phyloP scores from a whole-genome alignment of 2,113 vertebrate genomes.

The Gymnobelideus leadbeateri region DNA sequence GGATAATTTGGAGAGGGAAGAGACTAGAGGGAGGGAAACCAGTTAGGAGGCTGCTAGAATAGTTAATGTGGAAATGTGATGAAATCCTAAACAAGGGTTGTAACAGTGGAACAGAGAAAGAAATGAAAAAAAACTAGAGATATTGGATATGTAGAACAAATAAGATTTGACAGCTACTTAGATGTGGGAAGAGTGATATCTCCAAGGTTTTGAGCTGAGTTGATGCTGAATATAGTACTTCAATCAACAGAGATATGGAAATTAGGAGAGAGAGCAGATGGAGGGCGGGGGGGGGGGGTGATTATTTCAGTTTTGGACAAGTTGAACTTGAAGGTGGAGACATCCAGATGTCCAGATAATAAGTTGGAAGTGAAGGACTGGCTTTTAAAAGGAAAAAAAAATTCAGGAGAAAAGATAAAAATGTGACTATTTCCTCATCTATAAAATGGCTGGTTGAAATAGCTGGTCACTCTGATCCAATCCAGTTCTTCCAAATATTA shows the following conservation, averaged over 20 bases:
- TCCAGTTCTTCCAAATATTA: not conserved
- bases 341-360: not conserved
- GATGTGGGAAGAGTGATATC: not conserved
- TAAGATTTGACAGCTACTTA: not conserved
- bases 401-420: not conserved
- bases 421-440: not conserved
- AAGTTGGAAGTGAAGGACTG: not conserved
- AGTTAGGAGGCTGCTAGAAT: not conserved
- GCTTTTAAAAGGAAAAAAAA: not conserved
- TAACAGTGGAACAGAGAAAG: not conserved
- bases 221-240: not conserved
- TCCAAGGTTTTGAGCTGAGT: not conserved
- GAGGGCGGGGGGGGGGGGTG: not conserved
- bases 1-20: not conserved
- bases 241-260: not conserved
- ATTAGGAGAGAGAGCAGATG: not conserved
- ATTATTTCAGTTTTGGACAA: not conserved
- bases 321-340: not conserved
- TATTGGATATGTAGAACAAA: not conserved
- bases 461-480: not conserved
- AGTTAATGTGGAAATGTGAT: not conserved
- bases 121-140: not conserved
- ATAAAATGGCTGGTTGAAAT: not conserved
- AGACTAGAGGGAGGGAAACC: not conserved
- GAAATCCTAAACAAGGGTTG: not conserved